Conservation (phyloP, 2,797 vertebrate genomes). For the Zenarchopterus dispar region DNA sequence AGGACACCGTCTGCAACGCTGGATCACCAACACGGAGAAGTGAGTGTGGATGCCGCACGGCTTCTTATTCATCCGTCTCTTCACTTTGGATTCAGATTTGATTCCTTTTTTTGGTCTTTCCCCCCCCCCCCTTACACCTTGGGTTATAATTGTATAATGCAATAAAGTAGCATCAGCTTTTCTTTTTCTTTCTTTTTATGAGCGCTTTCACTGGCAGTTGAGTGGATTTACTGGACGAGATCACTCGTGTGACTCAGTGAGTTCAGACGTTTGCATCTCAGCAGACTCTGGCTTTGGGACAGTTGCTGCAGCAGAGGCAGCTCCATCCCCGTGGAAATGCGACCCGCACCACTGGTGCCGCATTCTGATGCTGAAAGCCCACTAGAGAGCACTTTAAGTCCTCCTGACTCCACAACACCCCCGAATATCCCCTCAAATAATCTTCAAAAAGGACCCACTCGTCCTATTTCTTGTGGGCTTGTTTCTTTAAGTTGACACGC, state of each 20-base stretch:
- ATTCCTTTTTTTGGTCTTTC: no score
- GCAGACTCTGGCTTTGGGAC: conserved; percentile 63
- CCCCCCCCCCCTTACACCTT: no score
- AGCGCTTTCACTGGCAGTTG: no score
- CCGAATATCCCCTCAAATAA: neutral
- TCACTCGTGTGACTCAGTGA: neutral
- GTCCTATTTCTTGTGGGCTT: neutral
- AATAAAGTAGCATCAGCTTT: no score
- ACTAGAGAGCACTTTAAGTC: conserved; percentile 4
- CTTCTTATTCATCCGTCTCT: neutral
- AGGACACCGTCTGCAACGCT: conserved; percentile 67
- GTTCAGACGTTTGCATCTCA: neutral
- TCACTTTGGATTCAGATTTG: neutral
- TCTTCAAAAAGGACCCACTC: no score
- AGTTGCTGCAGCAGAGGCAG: conserved; percentile 64
- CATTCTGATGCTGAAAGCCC: conserved; percentile 44
- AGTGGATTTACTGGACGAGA: neutral
- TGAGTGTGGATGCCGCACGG: conserved; percentile 34
- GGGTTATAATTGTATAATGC: no score
- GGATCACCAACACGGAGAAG: conserved; percentile 68
- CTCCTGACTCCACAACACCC: neutral
- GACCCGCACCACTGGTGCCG: conserved; percentile 48
- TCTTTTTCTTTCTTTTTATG: no score
- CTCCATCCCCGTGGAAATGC: conserved; percentile 44
- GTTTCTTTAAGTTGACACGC: neutral